Base-by-base conservation (phyloP, 1,140 invertebrate genomes). In the Ceratoteleas bidentatus region DNA sequence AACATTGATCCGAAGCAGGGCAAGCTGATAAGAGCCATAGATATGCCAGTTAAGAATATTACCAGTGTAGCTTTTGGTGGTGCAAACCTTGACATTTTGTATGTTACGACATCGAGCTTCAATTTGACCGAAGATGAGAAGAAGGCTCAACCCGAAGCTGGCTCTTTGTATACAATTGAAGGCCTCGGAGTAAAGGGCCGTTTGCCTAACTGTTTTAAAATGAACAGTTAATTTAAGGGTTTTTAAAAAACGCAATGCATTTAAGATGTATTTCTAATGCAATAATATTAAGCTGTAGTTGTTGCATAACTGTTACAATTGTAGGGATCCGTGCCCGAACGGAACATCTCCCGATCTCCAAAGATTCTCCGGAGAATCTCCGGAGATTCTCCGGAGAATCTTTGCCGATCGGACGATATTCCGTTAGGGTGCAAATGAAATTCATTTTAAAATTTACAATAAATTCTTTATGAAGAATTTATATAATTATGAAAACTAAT, bases 41-140 rank as follows among this genome's bases (percentile, higher is more conserved):
- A 93, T 0, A 92, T 96, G 10, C 96, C 96, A 7, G 94, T 94
- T 0, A 91, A 92, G 57, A 94, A 95, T 85, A 93, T 96, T 5
- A 97, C 96, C 0, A 97, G 96, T 0, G 94, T 93, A 0, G 94
- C 94, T 60, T 98, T 96, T 87, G 97, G 97, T 8, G 96, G 96
- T n/a, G 90, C 93, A 0, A 93, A 95, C 85, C 88, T 96, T 16
- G 94, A 96, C 84, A 93, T 94, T 61, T 90, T 97, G 3, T 97
- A 94, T 85, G 95, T 97, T 8, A 97, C 96, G 0, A 94, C 94
- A 0, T 94, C 94, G 0, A 87, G 78, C 6, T 65, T 79, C 2
- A 88, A 83, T n/a, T 86, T 93, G 54, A 91, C 90, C 0, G 87
- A 90, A 8, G 92, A 93, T 3, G 89, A 94, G 73, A 90, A 93